Evolutionary conservation across 1,140 invertebrate species (phyloP), one percentile per base, ranked within the genome.

Genomic region (Lethrus apterus): DNA sequence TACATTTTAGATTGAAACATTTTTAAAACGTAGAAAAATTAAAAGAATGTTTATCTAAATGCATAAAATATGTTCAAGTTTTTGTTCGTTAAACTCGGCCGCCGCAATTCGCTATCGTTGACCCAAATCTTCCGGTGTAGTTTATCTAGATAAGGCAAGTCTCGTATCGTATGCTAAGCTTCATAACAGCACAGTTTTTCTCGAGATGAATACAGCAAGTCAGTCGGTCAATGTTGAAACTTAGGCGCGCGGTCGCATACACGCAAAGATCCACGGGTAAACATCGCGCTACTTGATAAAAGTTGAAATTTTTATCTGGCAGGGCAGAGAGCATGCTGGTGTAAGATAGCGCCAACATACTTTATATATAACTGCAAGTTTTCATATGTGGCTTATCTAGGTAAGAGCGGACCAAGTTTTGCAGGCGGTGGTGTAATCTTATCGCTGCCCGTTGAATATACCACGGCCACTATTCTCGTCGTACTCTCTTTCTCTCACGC

Each of bases 51-150:
- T n/a, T n/a, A n/a, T n/a, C n/a, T n/a, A n/a, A n/a, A n/a, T n/a
- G n/a, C n/a, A n/a, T n/a, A n/a, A n/a, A n/a, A n/a, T n/a, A n/a
- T n/a, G n/a, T n/a, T n/a, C n/a, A n/a, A n/a, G n/a, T n/a, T n/a
- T n/a, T n/a, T n/a, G n/a, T n/a, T n/a, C n/a, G n/a, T n/a, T n/a
- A n/a, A n/a, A n/a, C n/a, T n/a, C n/a, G n/a, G n/a, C n/a, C n/a
- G n/a, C n/a, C n/a, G n/a, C n/a, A n/a, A n/a, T n/a, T n/a, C n/a
- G 11, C 13, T 40, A 48, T 48, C 46, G 31, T 15, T 48, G 46
- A 48, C 46, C 46, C 36, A 48, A 48, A 48, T 48, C 46, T 48
- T 15, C 13, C 24, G 15, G 24, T 42, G 42, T 42, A 48, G 42
- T 48, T 48, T 48, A 48, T 48, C 36, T 41, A 42, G 35, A 48